Base-by-base conservation (phyloP, 2,113 vertebrate species). In the Odocoileus hemionus region DNA sequence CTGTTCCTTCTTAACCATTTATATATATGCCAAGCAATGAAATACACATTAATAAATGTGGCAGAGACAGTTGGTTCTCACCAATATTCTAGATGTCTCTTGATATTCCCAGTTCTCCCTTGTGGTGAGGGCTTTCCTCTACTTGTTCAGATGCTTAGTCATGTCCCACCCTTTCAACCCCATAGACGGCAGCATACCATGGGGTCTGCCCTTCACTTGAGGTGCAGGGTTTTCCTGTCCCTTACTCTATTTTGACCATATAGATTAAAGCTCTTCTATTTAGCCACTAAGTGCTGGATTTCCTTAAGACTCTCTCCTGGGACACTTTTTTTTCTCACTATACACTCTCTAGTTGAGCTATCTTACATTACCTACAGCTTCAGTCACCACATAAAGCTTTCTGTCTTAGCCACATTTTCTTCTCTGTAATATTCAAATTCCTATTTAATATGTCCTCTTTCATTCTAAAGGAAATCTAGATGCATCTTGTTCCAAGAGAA, bases 321-420 rank as follows among this genome's bases (percentile, higher is more conserved):
- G 25, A n/a, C 0, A 0, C 7, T 3, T 39, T 3, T 39, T 39
- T 58, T 87, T 47, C 39, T 60, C n/a, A 86, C 43, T 84, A 26
- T 54, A 28, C 23, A 2, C 2, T 4, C 0, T 55, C 76, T 33
- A 33, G 1, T 7, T 85, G 45, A 30, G 67, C 28, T 33, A 11
- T 57, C 26, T 45, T 88, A 52, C 82, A 3, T 26, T 14, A 43
- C 5, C 11, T 92, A 10, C 2, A 89, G 14, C 6, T 74, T 80
- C 52, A 47, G 43, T 60, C 30, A 2, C 26, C 30, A 21, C 17
- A 60, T 4, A 54, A 10, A 30, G 9, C 78, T 19, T 54, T 54
- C n/a, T 79, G 7, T 90, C 36, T 58, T n/a, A 28, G 16, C 23
- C 36, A 93, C 12, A 70, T 54, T 92, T 1, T 30, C 6, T 33